A percentile compares a stretch with the other conserved stretches of the same genome.
These are phyloP conservation scores for Calcarius lapponicus DNA, from an alignment of 2,797 vertebrate genomes.

Conservation along the genomic window DNA sequence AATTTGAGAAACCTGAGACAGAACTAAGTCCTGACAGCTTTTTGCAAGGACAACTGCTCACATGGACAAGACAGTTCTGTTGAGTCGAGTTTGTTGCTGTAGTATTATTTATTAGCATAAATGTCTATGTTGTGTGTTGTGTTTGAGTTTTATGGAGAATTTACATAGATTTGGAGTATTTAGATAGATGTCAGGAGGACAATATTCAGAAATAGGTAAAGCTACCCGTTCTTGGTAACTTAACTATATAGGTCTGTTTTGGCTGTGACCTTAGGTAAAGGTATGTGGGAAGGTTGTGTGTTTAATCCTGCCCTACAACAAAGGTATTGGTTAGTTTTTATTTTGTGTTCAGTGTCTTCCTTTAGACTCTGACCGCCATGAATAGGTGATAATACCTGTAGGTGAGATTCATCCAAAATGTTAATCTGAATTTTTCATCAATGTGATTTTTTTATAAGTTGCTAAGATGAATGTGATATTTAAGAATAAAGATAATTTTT, in stretches of 20 bases:
- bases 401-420: not conserved
- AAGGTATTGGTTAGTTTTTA: not conserved
- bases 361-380: not conserved
- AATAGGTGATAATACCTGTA: not conserved
- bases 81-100: not conserved
- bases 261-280: not conserved
- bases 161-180: not conserved
- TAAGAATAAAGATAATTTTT: not conserved
- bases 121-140: not conserved
- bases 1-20: not conserved
- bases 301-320: not conserved
- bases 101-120: not conserved
- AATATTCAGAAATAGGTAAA: not conserved
- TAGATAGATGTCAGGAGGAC: not conserved
- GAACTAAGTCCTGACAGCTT: not conserved
- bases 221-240: not conserved
- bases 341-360: not conserved
- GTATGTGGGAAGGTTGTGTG: not conserved
- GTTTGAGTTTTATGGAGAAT: not conserved
- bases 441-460: not conserved
- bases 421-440: not conserved
- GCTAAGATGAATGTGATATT: not conserved
- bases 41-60: not conserved
- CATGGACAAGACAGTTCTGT: not conserved
- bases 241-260: not conserved